A percentile compares a stretch with the other conserved stretches of the same genome.
Evolutionary conservation across 2,888 invertebrate genomes (phyloP).

Genomic region (Cylindroiulus punctatus): DNA sequence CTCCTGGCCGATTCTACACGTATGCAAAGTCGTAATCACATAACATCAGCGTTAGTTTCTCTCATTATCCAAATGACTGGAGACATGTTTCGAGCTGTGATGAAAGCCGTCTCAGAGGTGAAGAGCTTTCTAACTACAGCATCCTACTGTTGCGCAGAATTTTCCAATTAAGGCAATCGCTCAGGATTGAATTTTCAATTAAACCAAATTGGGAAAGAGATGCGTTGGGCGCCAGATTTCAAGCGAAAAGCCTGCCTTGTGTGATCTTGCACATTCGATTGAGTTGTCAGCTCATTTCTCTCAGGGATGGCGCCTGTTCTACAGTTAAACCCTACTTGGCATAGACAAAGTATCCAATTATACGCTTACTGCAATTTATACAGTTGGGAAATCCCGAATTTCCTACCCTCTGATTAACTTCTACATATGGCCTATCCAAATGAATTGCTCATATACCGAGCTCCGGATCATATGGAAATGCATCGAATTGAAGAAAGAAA

Average conservation of each 20-base stretch:
- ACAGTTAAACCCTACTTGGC: not conserved
- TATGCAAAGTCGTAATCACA: too few relatives aligned
- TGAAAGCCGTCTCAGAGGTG: not conserved
- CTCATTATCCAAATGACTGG: conserved; percentile 15
- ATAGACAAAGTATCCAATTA: conserved; percentile 39
- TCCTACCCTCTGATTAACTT: not conserved
- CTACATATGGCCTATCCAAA: not conserved
- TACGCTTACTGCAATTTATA: not conserved
- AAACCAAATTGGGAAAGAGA: not conserved
- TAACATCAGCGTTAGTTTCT: not conserved
- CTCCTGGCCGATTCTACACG: too few relatives aligned
- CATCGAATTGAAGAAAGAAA: too few relatives aligned
- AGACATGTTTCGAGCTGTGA: not conserved
- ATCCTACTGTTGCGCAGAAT: not conserved
- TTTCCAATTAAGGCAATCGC: conserved; percentile 35
- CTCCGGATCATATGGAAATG: not conserved
- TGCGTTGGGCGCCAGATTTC: not conserved
- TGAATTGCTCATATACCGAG: not conserved
- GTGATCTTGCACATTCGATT: not conserved
- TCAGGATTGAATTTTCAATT: conserved; percentile 39
- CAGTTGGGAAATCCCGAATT: conserved; percentile 11
- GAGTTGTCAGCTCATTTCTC: not conserved
- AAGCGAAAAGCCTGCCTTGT: not conserved
- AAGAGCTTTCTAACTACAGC: not conserved
- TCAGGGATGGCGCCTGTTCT: not conserved